Evolutionary conservation across 2,797 vertebrate genomes (phyloP).

Genomic region (Acrossocheilus wenchowensis): DNA sequence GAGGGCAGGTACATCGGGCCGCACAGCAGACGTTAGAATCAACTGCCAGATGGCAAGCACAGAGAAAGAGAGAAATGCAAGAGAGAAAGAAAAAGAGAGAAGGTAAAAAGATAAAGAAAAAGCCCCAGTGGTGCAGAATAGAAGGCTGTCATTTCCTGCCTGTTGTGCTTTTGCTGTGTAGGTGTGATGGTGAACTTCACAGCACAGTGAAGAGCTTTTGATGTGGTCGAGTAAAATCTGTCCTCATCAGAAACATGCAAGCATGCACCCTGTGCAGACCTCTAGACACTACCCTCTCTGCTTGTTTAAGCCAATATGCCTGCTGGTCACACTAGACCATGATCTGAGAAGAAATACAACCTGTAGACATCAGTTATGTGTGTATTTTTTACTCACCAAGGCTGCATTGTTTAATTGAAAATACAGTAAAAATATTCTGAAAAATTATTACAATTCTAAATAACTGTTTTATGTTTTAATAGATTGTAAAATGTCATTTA

Average conservation of each 20-base stretch:
- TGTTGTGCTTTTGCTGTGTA: conserved; percentile 42
- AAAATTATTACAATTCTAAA: neutral
- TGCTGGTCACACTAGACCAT: conserved; percentile 8
- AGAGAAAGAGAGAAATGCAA: conserved; percentile 37
- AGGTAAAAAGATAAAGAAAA: conserved; percentile 39
- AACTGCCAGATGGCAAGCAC: conserved; percentile 69
- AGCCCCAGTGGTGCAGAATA: conserved; percentile 31
- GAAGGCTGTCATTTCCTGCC: conserved; percentile 36
- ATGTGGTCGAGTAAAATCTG: conserved; percentile 55
- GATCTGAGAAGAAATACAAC: neutral
- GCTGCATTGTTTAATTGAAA: neutral
- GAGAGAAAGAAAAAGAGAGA: conserved; percentile 40
- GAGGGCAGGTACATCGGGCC: conserved; percentile 69
- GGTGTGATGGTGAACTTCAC: conserved; percentile 54
- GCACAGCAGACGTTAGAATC: conserved; percentile 81
- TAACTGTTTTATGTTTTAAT: neutral
- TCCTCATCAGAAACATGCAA: conserved; percentile 34
- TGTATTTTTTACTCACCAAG: neutral
- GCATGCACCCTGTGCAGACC: conserved; percentile 25
- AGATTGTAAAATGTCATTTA: neutral
- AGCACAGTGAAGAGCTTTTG: conserved; percentile 44
- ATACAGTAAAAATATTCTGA: neutral
- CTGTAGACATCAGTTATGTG: neutral
- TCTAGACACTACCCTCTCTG: conserved; percentile 18
- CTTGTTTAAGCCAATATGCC: neutral